Base-by-base conservation (phyloP, 2,113 vertebrate genomes). In the Hucho hucho region DNA sequence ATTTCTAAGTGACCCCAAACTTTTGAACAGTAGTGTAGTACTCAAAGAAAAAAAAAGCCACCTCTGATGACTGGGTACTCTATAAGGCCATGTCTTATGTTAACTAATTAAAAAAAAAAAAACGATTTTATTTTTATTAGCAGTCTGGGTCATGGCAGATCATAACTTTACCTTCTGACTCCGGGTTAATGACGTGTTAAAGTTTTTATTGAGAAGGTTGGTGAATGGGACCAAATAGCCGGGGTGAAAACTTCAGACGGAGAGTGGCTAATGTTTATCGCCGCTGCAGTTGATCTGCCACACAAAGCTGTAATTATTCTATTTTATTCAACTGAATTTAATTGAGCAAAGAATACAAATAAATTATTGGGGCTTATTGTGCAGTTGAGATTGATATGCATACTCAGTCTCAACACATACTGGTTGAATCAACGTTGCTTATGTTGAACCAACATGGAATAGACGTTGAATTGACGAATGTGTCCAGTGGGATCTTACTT, bases 191-290 rank as follows among this genome's bases (percentile, higher is more conserved):
- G 87, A 88, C 69, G 74, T 84, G 83, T 84, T 83, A 87, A 78
- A 76, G 78, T 69, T 90, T 91, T 92, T 88, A 88, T 88, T 76
- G 86, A 83, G 81, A 90, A 83, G 86, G 85, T 90, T 87, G 90
- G 89, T 89, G 87, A 89, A 82, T 71, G 73, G 82, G 76, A 83
- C 86, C 83, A 89, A 90, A 87, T 80, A 76, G 0, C 73, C 81
- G 74, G 20, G 64, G 87, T 37, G 37, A 37, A 2, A 37, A 79
- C 80, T 80, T 56, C 58, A 13, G 71, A 73, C 73, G 75, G 66
- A 78, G 84, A 86, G 12, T 72, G 75, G 83, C 84, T 86, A 87
- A 90, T 85, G 82, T 87, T 88, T 91, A 86, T 86, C 75, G 83
- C 85, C 82, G 83, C 83, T 76, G 82, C 87, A 84, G 84, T 81